phyloP scores from a whole-genome alignment of 2,113 vertebrate genomes.

The Callaeas wilsoni region DNA sequence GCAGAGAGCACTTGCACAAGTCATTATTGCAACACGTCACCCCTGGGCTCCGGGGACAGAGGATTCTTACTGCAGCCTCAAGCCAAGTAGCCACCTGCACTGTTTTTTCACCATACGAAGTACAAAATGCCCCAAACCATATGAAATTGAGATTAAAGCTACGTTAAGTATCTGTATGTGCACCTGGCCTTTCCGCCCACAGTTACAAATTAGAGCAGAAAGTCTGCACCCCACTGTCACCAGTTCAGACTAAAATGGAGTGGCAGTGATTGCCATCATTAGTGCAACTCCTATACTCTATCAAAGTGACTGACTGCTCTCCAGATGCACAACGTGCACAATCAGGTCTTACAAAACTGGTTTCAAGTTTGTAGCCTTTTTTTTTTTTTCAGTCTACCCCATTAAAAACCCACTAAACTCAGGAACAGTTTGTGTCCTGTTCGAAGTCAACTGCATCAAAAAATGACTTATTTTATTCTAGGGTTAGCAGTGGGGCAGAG shows the following conservation, averaged over 20 bases:
- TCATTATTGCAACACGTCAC: background rate
- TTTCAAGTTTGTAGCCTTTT: background rate
- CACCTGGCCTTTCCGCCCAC: background rate
- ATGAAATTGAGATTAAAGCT: slow-evolving; percentile 52
- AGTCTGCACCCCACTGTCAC: background rate
- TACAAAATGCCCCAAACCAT: background rate
- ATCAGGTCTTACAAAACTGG: slow-evolving; percentile 33
- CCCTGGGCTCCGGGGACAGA: background rate
- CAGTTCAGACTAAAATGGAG: slow-evolving; percentile 5
- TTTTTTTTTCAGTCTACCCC: background rate
- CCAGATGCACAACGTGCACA: slow-evolving; percentile 27
- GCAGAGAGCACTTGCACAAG: background rate
- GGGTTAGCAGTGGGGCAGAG: background rate
- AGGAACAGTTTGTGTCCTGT: background rate
- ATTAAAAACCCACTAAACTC: slow-evolving; percentile 2
- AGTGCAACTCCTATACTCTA: slow-evolving; percentile 54
- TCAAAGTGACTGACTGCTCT: slow-evolving; percentile 26
- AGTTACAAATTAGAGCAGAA: background rate
- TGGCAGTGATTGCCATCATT: slow-evolving; percentile 61
- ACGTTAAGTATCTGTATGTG: background rate
- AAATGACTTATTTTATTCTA: background rate
- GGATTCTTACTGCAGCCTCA: background rate
- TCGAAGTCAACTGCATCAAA: background rate
- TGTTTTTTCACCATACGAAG: background rate
- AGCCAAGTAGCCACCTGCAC: background rate